Percentiles rank a stretch among this genome's conserved stretches.
phyloP scores from a whole-genome alignment of 2,888 invertebrate species.

The Harpalus rufipes region DNA sequence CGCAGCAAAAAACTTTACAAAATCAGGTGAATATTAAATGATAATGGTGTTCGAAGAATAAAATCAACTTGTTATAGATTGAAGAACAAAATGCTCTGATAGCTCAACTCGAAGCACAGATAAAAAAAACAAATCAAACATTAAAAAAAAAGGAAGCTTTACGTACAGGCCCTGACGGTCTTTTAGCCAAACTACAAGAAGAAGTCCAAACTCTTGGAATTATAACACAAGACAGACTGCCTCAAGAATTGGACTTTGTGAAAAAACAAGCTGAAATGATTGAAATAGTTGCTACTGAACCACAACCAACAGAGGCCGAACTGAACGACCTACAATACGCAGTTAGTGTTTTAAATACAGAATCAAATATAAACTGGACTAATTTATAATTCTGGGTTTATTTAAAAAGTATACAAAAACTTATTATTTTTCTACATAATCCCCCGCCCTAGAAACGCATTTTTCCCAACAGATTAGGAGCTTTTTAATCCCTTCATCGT shows the following conservation, averaged over 20 bases:
- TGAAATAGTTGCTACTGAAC: conserved; percentile 83
- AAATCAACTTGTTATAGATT: conserved; percentile 23
- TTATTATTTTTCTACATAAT: no score
- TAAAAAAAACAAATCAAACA: conserved; percentile 46
- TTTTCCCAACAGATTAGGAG: no score
- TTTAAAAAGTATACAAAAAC: no score
- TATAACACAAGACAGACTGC: conserved; percentile 84
- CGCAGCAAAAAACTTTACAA: conserved; percentile 70
- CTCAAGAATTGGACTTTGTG: conserved; percentile 83
- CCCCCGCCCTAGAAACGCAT: no score
- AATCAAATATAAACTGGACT: no score
- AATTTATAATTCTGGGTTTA: no score
- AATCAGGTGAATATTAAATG: conserved; percentile 68
- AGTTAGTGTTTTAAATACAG: not conserved
- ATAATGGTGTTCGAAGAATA: not conserved
- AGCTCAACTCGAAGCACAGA: conserved; percentile 44
- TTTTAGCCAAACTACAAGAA: conserved; percentile 85
- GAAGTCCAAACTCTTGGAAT: conserved; percentile 76
- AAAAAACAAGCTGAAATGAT: conserved; percentile 85
- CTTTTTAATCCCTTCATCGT: no score
- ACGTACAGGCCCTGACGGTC: conserved; percentile 74
- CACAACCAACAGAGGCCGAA: conserved; percentile 75
- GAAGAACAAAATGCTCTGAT: conserved; percentile 54
- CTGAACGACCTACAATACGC: conserved; percentile 57
- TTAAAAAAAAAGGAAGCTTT: conserved; percentile 65